These are phyloP conservation scores for Dendrolimus pini DNA, from an alignment of 2,888 invertebrate species.

Conservation along the genomic window DNA sequence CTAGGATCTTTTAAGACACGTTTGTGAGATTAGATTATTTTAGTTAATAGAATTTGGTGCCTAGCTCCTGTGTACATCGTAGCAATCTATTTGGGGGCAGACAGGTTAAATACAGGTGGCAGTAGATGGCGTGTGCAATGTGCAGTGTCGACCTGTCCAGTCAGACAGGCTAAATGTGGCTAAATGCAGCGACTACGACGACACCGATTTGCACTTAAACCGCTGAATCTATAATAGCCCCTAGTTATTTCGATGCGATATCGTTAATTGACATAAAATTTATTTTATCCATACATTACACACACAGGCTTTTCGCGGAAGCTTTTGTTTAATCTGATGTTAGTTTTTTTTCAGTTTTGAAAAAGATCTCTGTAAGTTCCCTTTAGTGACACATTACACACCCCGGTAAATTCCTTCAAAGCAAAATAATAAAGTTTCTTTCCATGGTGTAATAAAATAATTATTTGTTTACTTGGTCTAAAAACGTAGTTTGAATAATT, in stretches of 20 bases:
- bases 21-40: not conserved
- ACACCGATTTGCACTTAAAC: constrained; percentile 68
- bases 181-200: constrained; percentile 37
- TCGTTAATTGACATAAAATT: constrained; percentile 50
- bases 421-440: too few species aligned
- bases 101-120: constrained; percentile 18
- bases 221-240: constrained; percentile 61
- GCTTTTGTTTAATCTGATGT: too few species aligned
- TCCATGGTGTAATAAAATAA: too few species aligned
- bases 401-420: too few species aligned
- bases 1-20: too few species aligned
- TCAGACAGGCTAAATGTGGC: constrained; percentile 54
- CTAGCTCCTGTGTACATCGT: not conserved
- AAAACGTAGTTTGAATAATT: constrained; percentile 3
- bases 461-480: too few species aligned
- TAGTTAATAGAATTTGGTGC: not conserved
- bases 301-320: too few species aligned
- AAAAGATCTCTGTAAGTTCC: too few species aligned
- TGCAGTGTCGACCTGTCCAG: constrained; percentile 36
- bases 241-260: constrained; percentile 48
- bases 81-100: constrained; percentile 48
- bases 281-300: constrained; percentile 11
- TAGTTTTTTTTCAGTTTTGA: too few species aligned
- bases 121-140: constrained; percentile 19
- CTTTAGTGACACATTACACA: too few species aligned